phyloP scores from a whole-genome alignment of 2,888 invertebrate genomes.

The Cataglyphis albicans region DNA sequence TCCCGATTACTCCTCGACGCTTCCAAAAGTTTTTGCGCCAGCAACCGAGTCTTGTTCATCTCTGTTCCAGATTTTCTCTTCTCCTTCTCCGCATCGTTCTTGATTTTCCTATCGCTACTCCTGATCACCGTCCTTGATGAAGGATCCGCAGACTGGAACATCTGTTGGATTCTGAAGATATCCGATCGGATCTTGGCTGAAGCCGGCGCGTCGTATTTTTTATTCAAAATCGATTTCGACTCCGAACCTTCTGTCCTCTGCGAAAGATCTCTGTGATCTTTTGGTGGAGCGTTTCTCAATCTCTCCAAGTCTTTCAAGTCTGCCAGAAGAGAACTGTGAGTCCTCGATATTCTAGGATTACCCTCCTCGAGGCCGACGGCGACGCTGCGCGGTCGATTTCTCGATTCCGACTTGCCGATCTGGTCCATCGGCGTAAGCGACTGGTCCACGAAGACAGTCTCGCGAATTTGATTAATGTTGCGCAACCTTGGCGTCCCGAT shows the following conservation, averaged over 20 bases:
- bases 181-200: slow-evolving; percentile 79
- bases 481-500: slow-evolving; percentile 78
- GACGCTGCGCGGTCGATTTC: slow-evolving; percentile 66
- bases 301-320: slow-evolving; percentile 81
- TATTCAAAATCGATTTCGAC: slow-evolving; percentile 43
- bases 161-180: slow-evolving; percentile 81
- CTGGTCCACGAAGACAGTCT: slow-evolving; percentile 76
- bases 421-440: slow-evolving; percentile 69
- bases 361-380: slow-evolving; percentile 57
- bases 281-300: slow-evolving; percentile 77
- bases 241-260: slow-evolving; percentile 56
- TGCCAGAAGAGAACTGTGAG: slow-evolving; percentile 79
- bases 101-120: slow-evolving; percentile 60
- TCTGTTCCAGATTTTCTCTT: slow-evolving; percentile 70
- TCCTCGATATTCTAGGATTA: slow-evolving; percentile 49
- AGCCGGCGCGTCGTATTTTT: slow-evolving; percentile 64
- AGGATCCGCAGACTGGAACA: slow-evolving; percentile 76
- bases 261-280: slow-evolving; percentile 53
- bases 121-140: slow-evolving; percentile 38
- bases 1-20: slow-evolving; percentile 74
- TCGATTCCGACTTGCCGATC: slow-evolving; percentile 63
- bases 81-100: slow-evolving; percentile 63
- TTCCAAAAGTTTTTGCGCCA: slow-evolving; percentile 78
- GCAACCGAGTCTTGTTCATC: slow-evolving; percentile 72
- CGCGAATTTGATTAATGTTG: slow-evolving; percentile 81